Conservation (phyloP, 2,888 invertebrate genomes). For the Lepas anatifera region DNA sequence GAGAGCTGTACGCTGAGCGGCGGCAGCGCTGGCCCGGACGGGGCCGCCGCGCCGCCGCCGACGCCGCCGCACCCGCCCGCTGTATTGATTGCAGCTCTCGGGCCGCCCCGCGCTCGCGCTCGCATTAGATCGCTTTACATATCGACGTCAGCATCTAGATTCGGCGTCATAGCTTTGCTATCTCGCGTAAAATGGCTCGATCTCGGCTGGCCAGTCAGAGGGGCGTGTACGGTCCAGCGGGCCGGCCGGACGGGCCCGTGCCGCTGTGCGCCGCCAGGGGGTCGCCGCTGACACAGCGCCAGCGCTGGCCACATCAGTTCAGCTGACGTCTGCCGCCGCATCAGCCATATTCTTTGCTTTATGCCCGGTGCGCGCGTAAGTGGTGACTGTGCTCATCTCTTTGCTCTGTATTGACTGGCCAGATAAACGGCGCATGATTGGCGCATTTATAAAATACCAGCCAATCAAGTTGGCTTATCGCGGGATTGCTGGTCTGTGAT, state of each 20-base stretch:
- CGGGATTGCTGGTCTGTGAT: conserved; percentile 7
- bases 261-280: background rate
- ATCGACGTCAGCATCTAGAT: conserved; percentile 1
- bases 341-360: conserved; percentile 1
- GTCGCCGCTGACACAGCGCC: background rate
- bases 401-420: conserved; percentile 8
- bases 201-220: background rate
- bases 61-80: too few species aligned
- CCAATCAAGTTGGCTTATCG: conserved; percentile 12
- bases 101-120: background rate
- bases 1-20: too few species aligned
- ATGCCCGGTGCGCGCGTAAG: background rate
- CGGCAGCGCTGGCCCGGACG: too few species aligned
- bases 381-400: background rate
- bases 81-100: background rate
- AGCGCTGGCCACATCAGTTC: background rate
- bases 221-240: background rate
- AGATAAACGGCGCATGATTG: conserved; percentile 11
- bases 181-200: conserved; percentile 5
- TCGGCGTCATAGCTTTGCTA: conserved; percentile 4
- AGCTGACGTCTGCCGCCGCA: background rate
- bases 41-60: too few species aligned
- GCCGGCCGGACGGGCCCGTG: background rate
- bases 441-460: conserved; percentile 12
- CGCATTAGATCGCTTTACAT: background rate